Conservation (phyloP, 2,113 vertebrate genomes). For the Sorex fumeus region DNA sequence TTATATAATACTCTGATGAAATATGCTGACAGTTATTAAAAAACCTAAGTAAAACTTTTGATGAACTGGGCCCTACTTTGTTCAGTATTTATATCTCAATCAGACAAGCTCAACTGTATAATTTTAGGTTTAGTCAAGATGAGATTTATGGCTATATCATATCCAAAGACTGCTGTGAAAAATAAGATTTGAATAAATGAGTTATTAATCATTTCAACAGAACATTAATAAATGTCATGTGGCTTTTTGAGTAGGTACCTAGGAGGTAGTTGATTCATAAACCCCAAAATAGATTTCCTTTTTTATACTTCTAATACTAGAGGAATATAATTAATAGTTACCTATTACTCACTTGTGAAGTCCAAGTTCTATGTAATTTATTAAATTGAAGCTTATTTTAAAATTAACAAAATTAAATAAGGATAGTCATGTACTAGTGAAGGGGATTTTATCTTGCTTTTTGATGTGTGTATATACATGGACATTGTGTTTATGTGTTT, state of each 20-base stretch:
- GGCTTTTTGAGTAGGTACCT: slow-evolving; percentile 79
- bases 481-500: slow-evolving; percentile 1
- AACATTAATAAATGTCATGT: slow-evolving; percentile 82
- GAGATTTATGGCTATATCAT: slow-evolving; percentile 83
- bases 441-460: slow-evolving; percentile 27
- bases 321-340: slow-evolving; percentile 81
- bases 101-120: slow-evolving; percentile 81
- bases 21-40: slow-evolving; percentile 80
- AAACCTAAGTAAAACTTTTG: slow-evolving; percentile 83
- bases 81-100: slow-evolving; percentile 82
- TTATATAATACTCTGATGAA: slow-evolving; percentile 79
- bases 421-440: background rate
- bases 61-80: slow-evolving; percentile 77
- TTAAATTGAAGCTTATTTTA: slow-evolving; percentile 73
- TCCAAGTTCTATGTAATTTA: slow-evolving; percentile 77
- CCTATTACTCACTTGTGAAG: slow-evolving; percentile 82
- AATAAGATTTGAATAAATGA: slow-evolving; percentile 81
- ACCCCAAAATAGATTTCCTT: slow-evolving; percentile 82
- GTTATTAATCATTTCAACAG: slow-evolving; percentile 83
- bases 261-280: slow-evolving; percentile 78
- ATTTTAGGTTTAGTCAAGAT: slow-evolving; percentile 83
- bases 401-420: slow-evolving; percentile 69
- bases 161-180: slow-evolving; percentile 75
- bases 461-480: background rate
- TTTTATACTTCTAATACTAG: slow-evolving; percentile 71